phyloP scores from a whole-genome alignment of 2,888 invertebrate genomes.

The Leptopterna dolabrata region DNA sequence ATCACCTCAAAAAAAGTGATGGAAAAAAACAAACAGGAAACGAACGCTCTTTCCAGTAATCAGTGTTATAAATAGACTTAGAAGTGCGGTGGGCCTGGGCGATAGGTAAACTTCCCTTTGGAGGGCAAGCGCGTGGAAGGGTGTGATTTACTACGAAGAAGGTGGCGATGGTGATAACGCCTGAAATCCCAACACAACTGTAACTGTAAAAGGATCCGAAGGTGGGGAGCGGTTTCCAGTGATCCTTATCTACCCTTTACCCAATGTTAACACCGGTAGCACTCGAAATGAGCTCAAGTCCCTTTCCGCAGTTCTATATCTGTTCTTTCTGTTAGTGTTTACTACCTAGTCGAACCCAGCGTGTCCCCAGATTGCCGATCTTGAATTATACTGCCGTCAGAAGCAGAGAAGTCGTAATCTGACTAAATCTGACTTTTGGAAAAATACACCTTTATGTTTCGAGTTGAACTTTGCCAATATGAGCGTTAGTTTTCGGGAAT shows the following conservation, averaged over 20 bases:
- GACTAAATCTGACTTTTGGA: too few relatives aligned
- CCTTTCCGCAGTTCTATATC: too few relatives aligned
- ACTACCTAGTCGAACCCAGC: too few relatives aligned
- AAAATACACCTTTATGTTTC: too few relatives aligned
- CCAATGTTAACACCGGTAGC: not conserved
- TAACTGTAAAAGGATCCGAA: not conserved
- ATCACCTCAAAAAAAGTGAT: not conserved
- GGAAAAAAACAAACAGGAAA: not conserved
- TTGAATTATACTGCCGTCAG: too few relatives aligned
- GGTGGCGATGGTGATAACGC: not conserved
- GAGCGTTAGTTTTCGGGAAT: too few relatives aligned
- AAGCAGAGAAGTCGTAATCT: too few relatives aligned
- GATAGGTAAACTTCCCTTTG: conserved; percentile 9
- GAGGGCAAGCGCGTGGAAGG: not conserved
- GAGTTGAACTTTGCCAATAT: too few relatives aligned
- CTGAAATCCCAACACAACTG: not conserved
- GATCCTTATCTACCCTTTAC: not conserved
- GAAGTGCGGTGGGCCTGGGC: not conserved
- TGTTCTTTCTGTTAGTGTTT: too few relatives aligned
- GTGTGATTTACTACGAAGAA: not conserved
- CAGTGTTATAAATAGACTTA: not conserved
- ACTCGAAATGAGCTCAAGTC: not conserved
- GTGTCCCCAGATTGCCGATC: too few relatives aligned
- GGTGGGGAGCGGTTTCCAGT: not conserved
- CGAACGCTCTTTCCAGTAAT: conserved; percentile 1